phyloP scores from a whole-genome alignment of 2,888 invertebrate species.

The Macrophya annulata region DNA sequence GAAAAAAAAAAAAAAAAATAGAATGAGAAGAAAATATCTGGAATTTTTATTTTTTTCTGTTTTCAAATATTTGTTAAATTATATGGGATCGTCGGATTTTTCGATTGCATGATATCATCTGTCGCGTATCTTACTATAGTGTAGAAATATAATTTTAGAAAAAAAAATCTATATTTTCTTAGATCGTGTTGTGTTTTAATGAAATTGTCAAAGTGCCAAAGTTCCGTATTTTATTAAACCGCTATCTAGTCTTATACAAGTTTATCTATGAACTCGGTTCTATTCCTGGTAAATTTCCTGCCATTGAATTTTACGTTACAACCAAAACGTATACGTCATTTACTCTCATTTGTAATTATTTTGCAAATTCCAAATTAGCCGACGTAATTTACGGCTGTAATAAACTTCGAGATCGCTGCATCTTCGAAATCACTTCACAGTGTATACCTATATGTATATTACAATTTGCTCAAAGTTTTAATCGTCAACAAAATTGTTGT shows the following conservation, averaged over 20 bases:
- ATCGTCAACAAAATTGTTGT: background rate
- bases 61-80: background rate
- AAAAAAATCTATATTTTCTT: background rate
- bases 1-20: too few species aligned
- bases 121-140: background rate
- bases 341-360: background rate
- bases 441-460: background rate
- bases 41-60: background rate
- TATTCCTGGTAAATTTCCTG: background rate
- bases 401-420: background rate
- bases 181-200: background rate
- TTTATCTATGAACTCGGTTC: constrained; percentile 3
- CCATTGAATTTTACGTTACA: background rate
- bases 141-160: constrained; percentile 35
- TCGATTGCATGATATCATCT: background rate
- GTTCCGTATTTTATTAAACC: constrained; percentile 6
- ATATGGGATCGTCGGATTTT: background rate
- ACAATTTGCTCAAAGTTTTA: background rate
- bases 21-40: background rate
- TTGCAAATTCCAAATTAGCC: background rate
- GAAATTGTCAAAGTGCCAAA: constrained; percentile 38
- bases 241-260: background rate
- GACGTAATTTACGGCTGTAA: background rate
- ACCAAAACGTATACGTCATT: background rate
- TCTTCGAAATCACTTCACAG: background rate